Evolutionary conservation across 2,797 vertebrate genomes (phyloP), one percentile per base, ranked within the genome.

Genomic region (Poecilia gillii): DNA sequence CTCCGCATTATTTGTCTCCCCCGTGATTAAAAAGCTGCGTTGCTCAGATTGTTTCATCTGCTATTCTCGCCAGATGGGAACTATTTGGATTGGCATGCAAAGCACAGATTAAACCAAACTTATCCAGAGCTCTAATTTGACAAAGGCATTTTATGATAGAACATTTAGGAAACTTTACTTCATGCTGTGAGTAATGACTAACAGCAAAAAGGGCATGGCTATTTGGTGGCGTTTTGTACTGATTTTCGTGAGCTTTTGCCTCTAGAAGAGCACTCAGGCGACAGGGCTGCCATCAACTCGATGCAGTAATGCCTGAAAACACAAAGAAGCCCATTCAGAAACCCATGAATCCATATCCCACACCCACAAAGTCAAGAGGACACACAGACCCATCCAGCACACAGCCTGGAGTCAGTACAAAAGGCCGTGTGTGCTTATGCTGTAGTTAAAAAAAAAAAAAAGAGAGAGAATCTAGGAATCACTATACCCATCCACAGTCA

Each of bases 271-370:
- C 84, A 87, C 85, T 81, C 47, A 68, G 83, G 88, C 66, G 73
- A 89, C 84, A 57, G 80, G 64, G 74, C 80, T 12, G 23, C 41
- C 83, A 71, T 84, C 85, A 78, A 86, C 85, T 79, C 51, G 62
- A 47, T 3, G 57, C n/a, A 74, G 87, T 14, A 75, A 85, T 77
- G 85, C 74, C 76, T 90, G 64, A 3, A 75, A 85, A 87, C 81
- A 93, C 93, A 94, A 94, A 92, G 92, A 91, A 66, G 76, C 80
- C 85, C 87, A 90, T 92, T 93, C 88, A 94, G 78, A 88, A 84
- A 57, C 80, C 82, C 83, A 77, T 45, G 82, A 1, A 66, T 85
- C 76, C 71, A 39, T 49, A 79, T 81, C 85, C 87, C 85, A 88
- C 92, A 87, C 89, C 85, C 89, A 89, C 88, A 77, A 80, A 77